phyloP scores from a whole-genome alignment of 2,113 vertebrate genomes.

The Dromaius novaehollandiae region DNA sequence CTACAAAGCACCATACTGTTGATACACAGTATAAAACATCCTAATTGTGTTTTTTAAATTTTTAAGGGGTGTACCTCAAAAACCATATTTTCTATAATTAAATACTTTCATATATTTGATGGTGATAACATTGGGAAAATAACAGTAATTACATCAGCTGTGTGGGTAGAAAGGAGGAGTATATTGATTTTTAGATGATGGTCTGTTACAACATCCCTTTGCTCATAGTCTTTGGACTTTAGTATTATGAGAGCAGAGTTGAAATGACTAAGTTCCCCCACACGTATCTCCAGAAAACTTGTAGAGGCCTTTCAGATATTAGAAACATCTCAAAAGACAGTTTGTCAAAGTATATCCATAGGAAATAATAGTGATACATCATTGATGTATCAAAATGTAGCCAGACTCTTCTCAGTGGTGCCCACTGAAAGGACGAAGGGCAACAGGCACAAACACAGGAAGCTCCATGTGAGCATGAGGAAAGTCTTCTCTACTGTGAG shows the following conservation, averaged over 20 bases:
- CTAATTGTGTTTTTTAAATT: neutral
- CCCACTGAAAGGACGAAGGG: no score
- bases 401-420: no score
- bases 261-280: neutral
- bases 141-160: neutral
- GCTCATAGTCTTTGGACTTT: neutral
- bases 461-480: no score
- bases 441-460: no score
- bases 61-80: neutral
- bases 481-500: no score
- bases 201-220: neutral
- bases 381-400: neutral
- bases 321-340: neutral
- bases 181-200: neutral
- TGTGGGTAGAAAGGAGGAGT: neutral
- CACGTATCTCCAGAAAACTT: accelerated
- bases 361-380: neutral
- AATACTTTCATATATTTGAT: neutral
- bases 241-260: neutral
- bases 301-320: neutral
- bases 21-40: neutral
- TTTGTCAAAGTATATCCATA: neutral
- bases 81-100: neutral
- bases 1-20: neutral
- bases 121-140: neutral